A percentile compares a stretch with the other conserved stretches of the same genome.
Conservation (phyloP, 2,888 invertebrate genomes). For the Drosophila pseudotakahashii region DNA sequence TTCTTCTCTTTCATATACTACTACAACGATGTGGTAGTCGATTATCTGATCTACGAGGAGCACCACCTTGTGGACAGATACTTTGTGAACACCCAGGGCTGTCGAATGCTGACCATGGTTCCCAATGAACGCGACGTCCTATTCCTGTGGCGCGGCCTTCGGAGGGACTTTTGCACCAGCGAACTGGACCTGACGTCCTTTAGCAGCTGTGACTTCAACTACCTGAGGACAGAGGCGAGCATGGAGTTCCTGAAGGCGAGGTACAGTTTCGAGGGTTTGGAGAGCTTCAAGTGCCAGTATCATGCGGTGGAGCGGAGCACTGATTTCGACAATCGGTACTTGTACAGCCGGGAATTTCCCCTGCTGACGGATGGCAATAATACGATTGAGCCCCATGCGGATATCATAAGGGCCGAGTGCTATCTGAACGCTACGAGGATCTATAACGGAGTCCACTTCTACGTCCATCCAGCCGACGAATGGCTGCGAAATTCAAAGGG, state of each 20-base stretch:
- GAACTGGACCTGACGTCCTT: neutral
- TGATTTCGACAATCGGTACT: slow-evolving; percentile 13
- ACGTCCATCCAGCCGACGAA: neutral
- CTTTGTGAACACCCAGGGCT: slow-evolving; percentile 19
- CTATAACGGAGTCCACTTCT: slow-evolving; percentile 30
- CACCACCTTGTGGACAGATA: neutral
- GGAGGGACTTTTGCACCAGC: neutral
- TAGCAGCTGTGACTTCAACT: slow-evolving; percentile 5
- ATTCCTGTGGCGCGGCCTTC: neutral
- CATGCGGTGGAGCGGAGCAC: slow-evolving; percentile 12
- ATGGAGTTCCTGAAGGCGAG: neutral
- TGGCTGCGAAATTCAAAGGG: neutral
- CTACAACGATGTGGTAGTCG: slow-evolving; percentile 8
- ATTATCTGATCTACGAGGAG: slow-evolving; percentile 7
- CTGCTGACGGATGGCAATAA: neutral
- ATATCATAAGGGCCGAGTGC: slow-evolving; percentile 26
- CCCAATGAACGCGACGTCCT: neutral
- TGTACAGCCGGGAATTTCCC: slow-evolving; percentile 3
- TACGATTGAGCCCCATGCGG: slow-evolving; percentile 8
- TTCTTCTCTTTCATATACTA: slow-evolving; percentile 8
- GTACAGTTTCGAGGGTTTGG: neutral
- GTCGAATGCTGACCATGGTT: slow-evolving; percentile 18
- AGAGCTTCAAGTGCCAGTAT: slow-evolving; percentile 13
- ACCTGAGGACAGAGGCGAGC: slow-evolving; percentile 1
- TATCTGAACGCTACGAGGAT: neutral